Evolutionary conservation across 2,113 vertebrate genomes (phyloP), one percentile per base, ranked within the genome.

Genomic region (Chascanopsetta lugubris): DNA sequence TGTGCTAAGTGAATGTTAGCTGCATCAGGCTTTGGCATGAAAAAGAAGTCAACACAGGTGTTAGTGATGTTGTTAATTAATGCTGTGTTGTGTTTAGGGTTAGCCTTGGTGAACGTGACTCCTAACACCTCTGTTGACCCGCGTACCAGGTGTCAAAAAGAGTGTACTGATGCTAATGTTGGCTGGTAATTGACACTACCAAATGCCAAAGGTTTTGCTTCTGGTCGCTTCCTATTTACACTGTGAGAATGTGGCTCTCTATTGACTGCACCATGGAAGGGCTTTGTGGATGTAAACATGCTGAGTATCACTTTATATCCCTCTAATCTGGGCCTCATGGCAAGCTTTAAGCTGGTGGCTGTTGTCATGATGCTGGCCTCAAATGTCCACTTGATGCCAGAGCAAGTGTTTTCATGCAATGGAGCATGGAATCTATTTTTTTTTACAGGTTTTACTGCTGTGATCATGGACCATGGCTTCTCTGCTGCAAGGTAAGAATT

Each of bases 401-500:
- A 45, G 25, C 24, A 47, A 24, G 48, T 17, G 12, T 24, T 40
- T 26, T 50, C 8, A 17, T 55, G 27, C 45, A 43, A 32, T 25
- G 4, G n/a, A 46, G 6, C 8, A 11, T 25, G 42, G 6, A n/a
- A n/a, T n/a, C n/a, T 26, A 17, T 11, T 12, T 32, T n/a, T 47
- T 21, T 12, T 8, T 15, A 17, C 12, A 26, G 12, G 30, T 17
- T 48, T 60, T 6, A 15, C 25, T 15, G 0, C 17, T 45, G 49
- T 30, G 20, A 59, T 3, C 2, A 29, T 3, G 4, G 58, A 30
- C 18, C 27, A 30, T 3, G 2, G 45, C 53, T 32, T 47, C 4
- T 1, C 43, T 61, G 43, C 40, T 47, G 34, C 22, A 34, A 63
- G 20, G 51, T 64, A 32, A 59, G 27, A 50, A 8, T 51, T 20